Evolutionary conservation across 2,888 invertebrate species (phyloP).

Genomic region (Cephus spinipes): DNA sequence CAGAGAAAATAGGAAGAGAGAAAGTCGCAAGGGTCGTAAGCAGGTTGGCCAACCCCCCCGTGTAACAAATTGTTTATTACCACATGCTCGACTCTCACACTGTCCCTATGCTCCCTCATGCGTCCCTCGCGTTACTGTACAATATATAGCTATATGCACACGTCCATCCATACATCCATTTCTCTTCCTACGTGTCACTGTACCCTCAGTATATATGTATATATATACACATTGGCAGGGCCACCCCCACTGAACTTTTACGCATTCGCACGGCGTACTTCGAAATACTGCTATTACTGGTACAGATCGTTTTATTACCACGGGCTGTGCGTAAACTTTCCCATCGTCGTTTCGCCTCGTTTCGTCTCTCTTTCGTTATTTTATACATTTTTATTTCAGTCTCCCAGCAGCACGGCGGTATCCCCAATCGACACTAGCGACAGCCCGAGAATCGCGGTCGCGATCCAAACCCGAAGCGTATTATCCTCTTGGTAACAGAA

Average conservation of each 20-base stretch:
- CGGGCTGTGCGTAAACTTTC: constrained; percentile 44
- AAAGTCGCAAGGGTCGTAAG: background rate
- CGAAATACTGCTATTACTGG: constrained; percentile 33
- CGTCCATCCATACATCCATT: background rate
- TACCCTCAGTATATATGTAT: background rate
- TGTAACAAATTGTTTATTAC: constrained; percentile 59
- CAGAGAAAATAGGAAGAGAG: background rate
- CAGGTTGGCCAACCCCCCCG: constrained; percentile 36
- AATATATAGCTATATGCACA: constrained; percentile 30
- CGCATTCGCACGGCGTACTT: constrained; percentile 31
- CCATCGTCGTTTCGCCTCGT: background rate
- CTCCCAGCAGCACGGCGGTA: too few relatives aligned
- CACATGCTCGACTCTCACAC: constrained; percentile 54
- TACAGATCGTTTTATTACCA: constrained; percentile 47
- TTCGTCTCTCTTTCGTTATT: constrained; percentile 21
- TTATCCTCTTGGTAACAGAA: too few relatives aligned
- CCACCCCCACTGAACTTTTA: constrained; percentile 9
- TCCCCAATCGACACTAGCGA: too few relatives aligned
- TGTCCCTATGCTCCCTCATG: constrained; percentile 25
- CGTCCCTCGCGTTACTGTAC: background rate
- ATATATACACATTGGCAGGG: background rate
- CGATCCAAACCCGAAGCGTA: too few relatives aligned
- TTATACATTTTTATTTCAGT: constrained; percentile 7
- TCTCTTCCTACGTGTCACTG: background rate
- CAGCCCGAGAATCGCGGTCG: too few relatives aligned